Evolutionary conservation across 1,140 invertebrate genomes (phyloP).

Genomic region (Ladona fulva): DNA sequence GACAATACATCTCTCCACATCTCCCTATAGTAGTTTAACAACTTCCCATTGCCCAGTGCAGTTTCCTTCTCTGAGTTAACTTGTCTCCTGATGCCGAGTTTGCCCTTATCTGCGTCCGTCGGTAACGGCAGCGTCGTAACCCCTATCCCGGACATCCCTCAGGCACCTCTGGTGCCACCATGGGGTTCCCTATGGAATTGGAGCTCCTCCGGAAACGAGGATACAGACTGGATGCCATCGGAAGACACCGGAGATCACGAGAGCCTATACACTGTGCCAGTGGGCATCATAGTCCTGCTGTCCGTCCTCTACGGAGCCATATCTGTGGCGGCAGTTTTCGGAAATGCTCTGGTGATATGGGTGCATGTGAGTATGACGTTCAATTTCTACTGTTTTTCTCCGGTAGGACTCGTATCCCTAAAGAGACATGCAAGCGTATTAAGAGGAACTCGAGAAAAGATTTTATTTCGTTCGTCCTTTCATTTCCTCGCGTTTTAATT

Average conservation of each 20-base stretch:
- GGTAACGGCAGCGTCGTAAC: not conserved
- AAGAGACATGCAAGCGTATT: not conserved
- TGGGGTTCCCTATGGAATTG: not conserved
- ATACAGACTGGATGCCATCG: not conserved
- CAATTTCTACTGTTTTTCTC: too few species aligned
- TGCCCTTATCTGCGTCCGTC: not conserved
- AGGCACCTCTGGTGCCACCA: not conserved
- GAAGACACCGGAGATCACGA: not conserved
- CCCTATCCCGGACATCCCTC: not conserved
- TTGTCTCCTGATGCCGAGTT: too few species aligned
- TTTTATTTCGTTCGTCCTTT: too few species aligned
- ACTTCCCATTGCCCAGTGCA: too few species aligned
- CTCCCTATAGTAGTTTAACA: too few species aligned
- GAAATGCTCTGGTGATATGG: constrained; percentile 73
- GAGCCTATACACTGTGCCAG: constrained; percentile 58
- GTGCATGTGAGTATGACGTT: constrained; percentile 36
- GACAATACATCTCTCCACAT: too few species aligned
- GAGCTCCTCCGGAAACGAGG: not conserved
- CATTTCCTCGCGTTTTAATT: too few species aligned
- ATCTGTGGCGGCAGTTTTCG: constrained; percentile 66
- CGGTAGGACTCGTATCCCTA: too few species aligned
- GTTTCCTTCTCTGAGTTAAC: too few species aligned
- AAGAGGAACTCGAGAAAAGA: not conserved
- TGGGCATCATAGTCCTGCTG: constrained; percentile 58
- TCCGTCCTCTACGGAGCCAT: constrained; percentile 73